phyloP scores from a whole-genome alignment of 92 coral and sea anemone species.

The Umimayanthus kanabou region DNA sequence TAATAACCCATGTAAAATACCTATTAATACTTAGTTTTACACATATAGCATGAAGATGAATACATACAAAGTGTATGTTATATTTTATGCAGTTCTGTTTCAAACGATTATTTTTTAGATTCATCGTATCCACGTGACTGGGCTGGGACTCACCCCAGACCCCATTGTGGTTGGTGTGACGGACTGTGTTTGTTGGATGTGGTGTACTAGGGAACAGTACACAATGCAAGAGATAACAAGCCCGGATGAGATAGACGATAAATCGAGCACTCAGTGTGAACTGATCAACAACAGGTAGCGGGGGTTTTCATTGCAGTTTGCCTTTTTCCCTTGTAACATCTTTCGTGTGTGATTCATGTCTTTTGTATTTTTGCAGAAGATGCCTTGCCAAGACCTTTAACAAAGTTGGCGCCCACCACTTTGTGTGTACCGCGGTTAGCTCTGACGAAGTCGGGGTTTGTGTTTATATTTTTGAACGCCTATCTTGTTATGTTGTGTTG shows the following conservation, averaged over 20 bases:
- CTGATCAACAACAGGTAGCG: slow-evolving; percentile 50
- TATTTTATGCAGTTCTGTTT: too few relatives aligned
- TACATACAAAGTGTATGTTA: too few relatives aligned
- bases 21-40: too few relatives aligned
- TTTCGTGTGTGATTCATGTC: background rate
- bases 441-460: slow-evolving; percentile 55
- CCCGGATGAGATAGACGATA: slow-evolving; percentile 44
- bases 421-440: slow-evolving; percentile 55
- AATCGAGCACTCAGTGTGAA: background rate
- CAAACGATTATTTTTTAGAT: slow-evolving; percentile 35
- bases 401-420: slow-evolving; percentile 65
- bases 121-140: slow-evolving; percentile 60
- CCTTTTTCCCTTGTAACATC: background rate
- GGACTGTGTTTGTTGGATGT: slow-evolving; percentile 87
- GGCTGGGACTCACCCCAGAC: slow-evolving; percentile 70
- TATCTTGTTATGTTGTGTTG: too few relatives aligned
- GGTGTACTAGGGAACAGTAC: slow-evolving; percentile 61
- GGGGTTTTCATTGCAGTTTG: background rate
- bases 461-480: background rate
- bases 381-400: slow-evolving; percentile 53
- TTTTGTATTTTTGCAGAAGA: slow-evolving; percentile 32
- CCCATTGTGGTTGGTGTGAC: slow-evolving; percentile 61
- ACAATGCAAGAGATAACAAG: slow-evolving; percentile 55
- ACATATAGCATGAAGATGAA: too few relatives aligned
- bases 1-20: too few relatives aligned